Percentiles rank a stretch among this genome's conserved stretches.
Evolutionary conservation across 1,140 invertebrate species (phyloP).

Genomic region (Nasonia giraulti): DNA sequence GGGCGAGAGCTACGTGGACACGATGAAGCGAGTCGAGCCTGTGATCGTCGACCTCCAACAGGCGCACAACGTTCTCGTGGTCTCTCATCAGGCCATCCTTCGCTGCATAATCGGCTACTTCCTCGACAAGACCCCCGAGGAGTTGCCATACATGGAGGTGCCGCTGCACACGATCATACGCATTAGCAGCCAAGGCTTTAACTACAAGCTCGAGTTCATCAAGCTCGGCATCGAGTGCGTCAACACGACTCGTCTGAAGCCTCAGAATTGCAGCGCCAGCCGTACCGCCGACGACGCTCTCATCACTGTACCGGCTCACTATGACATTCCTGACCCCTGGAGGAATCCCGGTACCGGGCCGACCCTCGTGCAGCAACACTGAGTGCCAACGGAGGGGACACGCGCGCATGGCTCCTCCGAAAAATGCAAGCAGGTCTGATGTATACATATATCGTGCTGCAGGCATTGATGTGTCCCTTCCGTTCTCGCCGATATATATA

Average conservation of each 20-base stretch:
- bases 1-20: constrained; percentile 93
- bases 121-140: constrained; percentile 87
- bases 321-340: constrained; percentile 77
- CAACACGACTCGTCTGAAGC: constrained; percentile 85
- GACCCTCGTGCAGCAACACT: constrained; percentile 71
- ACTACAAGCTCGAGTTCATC: constrained; percentile 87
- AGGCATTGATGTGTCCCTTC: too few species aligned
- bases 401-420: constrained; percentile 37
- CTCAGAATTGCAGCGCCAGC: constrained; percentile 80
- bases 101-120: constrained; percentile 95
- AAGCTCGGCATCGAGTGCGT: constrained; percentile 89
- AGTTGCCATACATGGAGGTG: constrained; percentile 92
- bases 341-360: constrained; percentile 67
- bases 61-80: constrained; percentile 89
- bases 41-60: constrained; percentile 87
- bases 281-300: constrained; percentile 80
- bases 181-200: constrained; percentile 87
- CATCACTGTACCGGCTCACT: constrained; percentile 82
- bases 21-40: constrained; percentile 88
- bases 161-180: constrained; percentile 94
- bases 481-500: too few species aligned
- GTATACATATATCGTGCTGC: too few species aligned
- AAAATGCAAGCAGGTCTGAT: not conserved
- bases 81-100: constrained; percentile 93
- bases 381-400: constrained; percentile 49